phyloP scores from a whole-genome alignment of 1,140 invertebrate species.

The Papilio xuthus region DNA sequence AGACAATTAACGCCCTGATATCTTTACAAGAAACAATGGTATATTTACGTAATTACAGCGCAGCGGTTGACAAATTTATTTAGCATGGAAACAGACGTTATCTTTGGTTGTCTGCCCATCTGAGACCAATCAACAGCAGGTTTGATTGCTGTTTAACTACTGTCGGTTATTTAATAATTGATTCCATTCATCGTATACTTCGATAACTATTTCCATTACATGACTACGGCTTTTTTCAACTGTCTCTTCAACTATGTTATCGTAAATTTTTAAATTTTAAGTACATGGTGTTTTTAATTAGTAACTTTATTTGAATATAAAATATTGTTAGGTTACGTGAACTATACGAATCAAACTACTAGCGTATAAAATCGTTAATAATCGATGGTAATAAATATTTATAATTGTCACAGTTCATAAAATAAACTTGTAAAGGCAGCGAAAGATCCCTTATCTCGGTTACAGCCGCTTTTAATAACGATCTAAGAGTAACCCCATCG shows the following conservation, averaged over 20 bases:
- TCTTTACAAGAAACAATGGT: slow-evolving; percentile 54
- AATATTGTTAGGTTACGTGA: background rate
- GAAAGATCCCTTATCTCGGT: slow-evolving; percentile 76
- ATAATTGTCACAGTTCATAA: slow-evolving; percentile 64
- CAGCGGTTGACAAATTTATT: slow-evolving; percentile 78
- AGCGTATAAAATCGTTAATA: background rate
- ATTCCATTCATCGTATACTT: slow-evolving; percentile 37
- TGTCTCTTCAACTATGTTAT: background rate
- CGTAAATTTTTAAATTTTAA: too few relatives aligned
- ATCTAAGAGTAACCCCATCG: slow-evolving; percentile 76
- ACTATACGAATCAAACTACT: background rate
- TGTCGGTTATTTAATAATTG: slow-evolving; percentile 48
- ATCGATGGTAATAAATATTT: background rate
- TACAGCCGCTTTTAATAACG: slow-evolving; percentile 74
- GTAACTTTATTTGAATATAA: background rate
- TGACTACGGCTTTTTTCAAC: background rate
- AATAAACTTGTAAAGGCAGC: slow-evolving; percentile 72
- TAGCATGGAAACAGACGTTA: slow-evolving; percentile 64
- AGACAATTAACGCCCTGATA: slow-evolving; percentile 40
- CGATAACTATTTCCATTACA: background rate
- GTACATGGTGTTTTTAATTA: too few relatives aligned
- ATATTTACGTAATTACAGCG: slow-evolving; percentile 76
- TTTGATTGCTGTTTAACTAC: slow-evolving; percentile 66
- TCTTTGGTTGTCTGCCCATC: slow-evolving; percentile 74
- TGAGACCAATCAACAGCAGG: slow-evolving; percentile 74